Percentiles rank a stretch among this genome's conserved stretches.
Conservation (phyloP, 2,888 invertebrate species). For the Caenorhabditis angaria region DNA sequence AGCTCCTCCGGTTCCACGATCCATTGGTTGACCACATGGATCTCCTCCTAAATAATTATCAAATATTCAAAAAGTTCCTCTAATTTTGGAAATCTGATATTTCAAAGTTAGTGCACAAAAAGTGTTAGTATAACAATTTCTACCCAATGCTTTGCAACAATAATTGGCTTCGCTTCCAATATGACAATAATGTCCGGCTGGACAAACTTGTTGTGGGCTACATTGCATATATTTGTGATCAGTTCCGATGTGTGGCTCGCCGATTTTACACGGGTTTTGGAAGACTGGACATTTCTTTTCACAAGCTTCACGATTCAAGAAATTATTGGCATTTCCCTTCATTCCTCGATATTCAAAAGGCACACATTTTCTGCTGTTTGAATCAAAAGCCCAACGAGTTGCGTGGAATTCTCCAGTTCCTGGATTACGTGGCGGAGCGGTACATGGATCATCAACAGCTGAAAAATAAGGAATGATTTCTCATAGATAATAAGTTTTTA, state of each 20-base stretch:
- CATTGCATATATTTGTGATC: constrained; percentile 52
- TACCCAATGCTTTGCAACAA: constrained; percentile 64
- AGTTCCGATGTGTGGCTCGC: constrained; percentile 52
- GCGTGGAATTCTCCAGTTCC: constrained; percentile 59
- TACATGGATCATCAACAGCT: constrained; percentile 66
- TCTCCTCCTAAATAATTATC: constrained; percentile 60
- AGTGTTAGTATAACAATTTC: neutral
- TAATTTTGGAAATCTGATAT: constrained; percentile 9
- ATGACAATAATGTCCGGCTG: constrained; percentile 65
- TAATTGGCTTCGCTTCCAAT: constrained; percentile 62
- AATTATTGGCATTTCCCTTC: constrained; percentile 66
- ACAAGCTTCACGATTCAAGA: constrained; percentile 56
- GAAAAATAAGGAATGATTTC: constrained; percentile 28
- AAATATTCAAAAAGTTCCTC: constrained; percentile 6
- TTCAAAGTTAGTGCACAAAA: neutral
- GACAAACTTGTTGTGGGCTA: constrained; percentile 55
- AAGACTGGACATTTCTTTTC: constrained; percentile 61
- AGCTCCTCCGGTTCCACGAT: constrained; percentile 62
- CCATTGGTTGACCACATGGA: constrained; percentile 68
- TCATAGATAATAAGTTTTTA: neutral
- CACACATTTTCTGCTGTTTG: constrained; percentile 48
- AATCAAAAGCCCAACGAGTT: constrained; percentile 65
- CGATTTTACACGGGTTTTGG: constrained; percentile 65
- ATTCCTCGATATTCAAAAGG: constrained; percentile 61
- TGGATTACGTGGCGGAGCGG: constrained; percentile 55